These are phyloP conservation scores for Ichneumon xanthorius DNA, from an alignment of 2,888 invertebrate genomes.

Conservation along the genomic window DNA sequence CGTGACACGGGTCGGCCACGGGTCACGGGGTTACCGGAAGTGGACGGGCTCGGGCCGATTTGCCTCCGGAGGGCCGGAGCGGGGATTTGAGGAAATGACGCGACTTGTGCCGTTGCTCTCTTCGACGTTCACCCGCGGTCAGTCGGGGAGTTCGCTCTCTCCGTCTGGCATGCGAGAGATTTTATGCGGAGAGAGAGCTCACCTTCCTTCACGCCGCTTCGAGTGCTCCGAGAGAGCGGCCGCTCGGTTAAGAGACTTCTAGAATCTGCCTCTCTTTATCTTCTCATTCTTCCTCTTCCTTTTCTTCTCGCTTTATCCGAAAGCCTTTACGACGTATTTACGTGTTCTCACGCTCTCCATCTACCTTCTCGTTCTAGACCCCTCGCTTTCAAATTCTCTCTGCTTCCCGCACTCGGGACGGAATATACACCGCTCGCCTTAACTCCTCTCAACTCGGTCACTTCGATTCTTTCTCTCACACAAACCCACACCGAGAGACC, in stretches of 20 bases:
- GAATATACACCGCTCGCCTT: not conserved
- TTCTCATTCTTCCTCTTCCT: constrained; percentile 36
- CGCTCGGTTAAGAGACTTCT: not conserved
- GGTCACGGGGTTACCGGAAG: constrained; percentile 69
- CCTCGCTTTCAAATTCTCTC: constrained; percentile 54
- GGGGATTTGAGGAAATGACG: constrained; percentile 64
- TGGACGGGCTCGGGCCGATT: constrained; percentile 47
- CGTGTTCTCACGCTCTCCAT: constrained; percentile 81
- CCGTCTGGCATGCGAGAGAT: constrained; percentile 13
- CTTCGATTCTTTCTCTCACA: constrained; percentile 44
- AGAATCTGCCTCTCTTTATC: not conserved
- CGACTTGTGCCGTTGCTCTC: constrained; percentile 26
- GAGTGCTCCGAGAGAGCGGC: not conserved
- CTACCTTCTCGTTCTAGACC: constrained; percentile 65
- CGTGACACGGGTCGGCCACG: constrained; percentile 64
- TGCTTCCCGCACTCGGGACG: not conserved
- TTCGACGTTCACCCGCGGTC: constrained; percentile 17
- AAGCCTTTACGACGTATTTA: constrained; percentile 71
- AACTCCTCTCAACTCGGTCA: constrained; percentile 53
- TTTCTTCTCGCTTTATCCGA: constrained; percentile 33
- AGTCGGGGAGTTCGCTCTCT: constrained; percentile 2
- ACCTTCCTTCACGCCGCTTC: not conserved
- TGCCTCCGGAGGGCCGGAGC: constrained; percentile 25
- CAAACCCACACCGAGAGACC: constrained; percentile 38
- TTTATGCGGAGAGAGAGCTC: not conserved